Conservation (phyloP, 2,888 invertebrate species). For the Liodrosophila aerea region DNA sequence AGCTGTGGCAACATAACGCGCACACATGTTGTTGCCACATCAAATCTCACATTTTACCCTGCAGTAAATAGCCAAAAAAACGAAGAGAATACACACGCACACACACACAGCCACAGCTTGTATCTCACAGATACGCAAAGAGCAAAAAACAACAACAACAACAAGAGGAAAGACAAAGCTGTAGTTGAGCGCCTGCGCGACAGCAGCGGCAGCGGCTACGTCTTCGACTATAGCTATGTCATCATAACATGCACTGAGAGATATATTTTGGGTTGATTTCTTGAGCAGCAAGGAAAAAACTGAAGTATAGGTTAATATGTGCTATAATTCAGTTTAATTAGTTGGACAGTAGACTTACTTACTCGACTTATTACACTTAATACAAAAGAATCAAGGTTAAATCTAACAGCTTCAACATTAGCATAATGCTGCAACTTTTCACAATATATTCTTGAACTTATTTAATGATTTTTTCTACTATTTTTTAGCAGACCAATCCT, state of each 20-base stretch:
- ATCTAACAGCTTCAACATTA: no score
- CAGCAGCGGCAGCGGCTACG: conserved; percentile 25
- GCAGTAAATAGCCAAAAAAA: conserved; percentile 60
- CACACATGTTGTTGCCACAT: conserved; percentile 62
- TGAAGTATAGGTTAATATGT: no score
- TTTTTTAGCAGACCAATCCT: no score
- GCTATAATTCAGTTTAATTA: no score
- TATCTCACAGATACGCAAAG: conserved; percentile 57
- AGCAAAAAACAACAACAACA: conserved; percentile 27
- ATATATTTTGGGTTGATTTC: no score
- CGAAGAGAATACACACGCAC: conserved; percentile 26
- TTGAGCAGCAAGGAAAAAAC: no score
- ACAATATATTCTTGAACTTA: no score
- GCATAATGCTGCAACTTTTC: no score
- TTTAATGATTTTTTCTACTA: no score
- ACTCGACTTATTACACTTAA: no score
- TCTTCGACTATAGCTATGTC: conserved; percentile 58
- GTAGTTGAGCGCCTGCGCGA: conserved; percentile 53
- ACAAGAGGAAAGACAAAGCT: conserved; percentile 16
- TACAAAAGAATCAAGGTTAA: no score
- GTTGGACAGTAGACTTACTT: no score
- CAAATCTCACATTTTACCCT: conserved; percentile 15
- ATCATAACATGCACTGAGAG: conserved; percentile 58
- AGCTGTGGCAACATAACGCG: conserved; percentile 50
- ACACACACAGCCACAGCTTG: conserved; percentile 22